A percentile compares a stretch with the other conserved stretches of the same genome.
Conservation (phyloP, 2,113 vertebrate genomes). For the Dicaeum eximium region DNA sequence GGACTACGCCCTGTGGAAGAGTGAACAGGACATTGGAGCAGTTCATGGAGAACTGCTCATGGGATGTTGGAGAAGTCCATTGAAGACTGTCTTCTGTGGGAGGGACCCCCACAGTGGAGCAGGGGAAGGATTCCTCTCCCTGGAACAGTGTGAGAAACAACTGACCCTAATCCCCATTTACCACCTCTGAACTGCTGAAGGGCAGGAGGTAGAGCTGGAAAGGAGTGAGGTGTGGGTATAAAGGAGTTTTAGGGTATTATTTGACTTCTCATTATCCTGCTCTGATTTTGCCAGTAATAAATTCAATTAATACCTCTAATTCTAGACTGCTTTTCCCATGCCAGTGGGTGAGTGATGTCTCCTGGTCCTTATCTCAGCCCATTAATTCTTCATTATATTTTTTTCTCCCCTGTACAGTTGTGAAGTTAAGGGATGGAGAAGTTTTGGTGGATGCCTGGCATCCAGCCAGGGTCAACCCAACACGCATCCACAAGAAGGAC, state of each 20-base stretch:
- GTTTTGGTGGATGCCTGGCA: neutral
- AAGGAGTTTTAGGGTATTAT: neutral
- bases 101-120: fast-evolving
- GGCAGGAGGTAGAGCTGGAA: neutral
- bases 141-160: neutral
- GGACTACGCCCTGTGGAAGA: neutral
- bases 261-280: neutral
- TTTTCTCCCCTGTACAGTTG: neutral
- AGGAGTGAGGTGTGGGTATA: neutral
- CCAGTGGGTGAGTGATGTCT: neutral
- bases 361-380: neutral
- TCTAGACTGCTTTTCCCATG: neutral
- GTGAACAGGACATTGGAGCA: too few species aligned
- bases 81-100: neutral
- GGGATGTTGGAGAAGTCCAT: neutral
- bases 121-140: neutral
- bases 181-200: neutral
- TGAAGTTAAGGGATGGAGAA: neutral
- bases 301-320: neutral
- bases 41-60: neutral
- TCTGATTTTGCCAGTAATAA: neutral
- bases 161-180: neutral
- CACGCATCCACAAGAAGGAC: neutral
- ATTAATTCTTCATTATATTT: neutral
- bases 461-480: neutral